A percentile compares a stretch with the other conserved stretches of the same genome.
Conservation (phyloP, 2,113 vertebrate species). For the Mormyrus lacerda region DNA sequence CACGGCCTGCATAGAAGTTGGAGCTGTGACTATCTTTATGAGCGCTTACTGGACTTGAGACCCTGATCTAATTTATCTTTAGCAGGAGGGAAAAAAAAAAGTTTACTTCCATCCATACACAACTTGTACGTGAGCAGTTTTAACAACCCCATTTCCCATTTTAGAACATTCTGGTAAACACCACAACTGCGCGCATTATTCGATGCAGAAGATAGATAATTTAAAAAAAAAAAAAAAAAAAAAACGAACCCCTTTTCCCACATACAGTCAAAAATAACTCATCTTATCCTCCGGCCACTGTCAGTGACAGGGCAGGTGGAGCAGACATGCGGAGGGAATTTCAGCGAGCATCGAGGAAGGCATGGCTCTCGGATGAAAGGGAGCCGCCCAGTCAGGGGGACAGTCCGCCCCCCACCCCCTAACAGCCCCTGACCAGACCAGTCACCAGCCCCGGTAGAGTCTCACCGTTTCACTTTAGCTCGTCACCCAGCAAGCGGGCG, state of each 20-base stretch:
- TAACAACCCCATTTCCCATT: background rate
- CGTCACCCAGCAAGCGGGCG: constrained; percentile 22
- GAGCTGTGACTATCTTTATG: background rate
- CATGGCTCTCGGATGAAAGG: constrained; percentile 50
- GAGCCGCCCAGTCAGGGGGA: constrained; percentile 37
- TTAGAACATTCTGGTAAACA: background rate
- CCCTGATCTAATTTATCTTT: background rate
- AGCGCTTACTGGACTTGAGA: background rate
- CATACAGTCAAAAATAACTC: constrained; percentile 45
- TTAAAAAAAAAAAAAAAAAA: background rate
- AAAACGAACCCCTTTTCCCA: constrained; percentile 34
- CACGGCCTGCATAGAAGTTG: background rate
- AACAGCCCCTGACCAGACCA: background rate
- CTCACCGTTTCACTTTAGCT: constrained; percentile 39
- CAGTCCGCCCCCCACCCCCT: constrained; percentile 43
- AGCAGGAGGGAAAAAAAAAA: background rate
- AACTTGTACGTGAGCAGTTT: background rate
- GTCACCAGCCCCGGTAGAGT: constrained; percentile 50
- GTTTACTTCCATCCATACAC: background rate
- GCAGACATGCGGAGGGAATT: constrained; percentile 36
- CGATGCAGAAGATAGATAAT: constrained; percentile 1
- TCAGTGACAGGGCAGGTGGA: constrained; percentile 35
- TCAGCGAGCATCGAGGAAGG: constrained; percentile 47
- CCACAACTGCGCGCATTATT: constrained; percentile 13
- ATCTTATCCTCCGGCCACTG: constrained; percentile 41